phyloP scores from a whole-genome alignment of 2,113 vertebrate species.

The Hyla sarda region DNA sequence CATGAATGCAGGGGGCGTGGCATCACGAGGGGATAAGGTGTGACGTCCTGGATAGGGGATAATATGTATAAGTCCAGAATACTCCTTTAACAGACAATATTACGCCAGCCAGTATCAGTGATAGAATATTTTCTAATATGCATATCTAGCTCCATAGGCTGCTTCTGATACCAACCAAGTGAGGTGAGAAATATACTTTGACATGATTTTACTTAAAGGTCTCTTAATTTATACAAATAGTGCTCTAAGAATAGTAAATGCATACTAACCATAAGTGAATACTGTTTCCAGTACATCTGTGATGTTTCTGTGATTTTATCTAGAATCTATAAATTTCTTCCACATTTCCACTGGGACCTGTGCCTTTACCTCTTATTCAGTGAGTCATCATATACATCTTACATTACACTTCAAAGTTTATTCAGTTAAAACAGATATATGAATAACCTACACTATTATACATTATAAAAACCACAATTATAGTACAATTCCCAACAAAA shows the following conservation, averaged over 20 bases:
- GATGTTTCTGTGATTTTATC: slow-evolving; percentile 18
- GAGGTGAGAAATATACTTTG: neutral
- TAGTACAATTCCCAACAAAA: too few relatives aligned
- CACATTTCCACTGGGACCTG: neutral
- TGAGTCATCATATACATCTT: neutral
- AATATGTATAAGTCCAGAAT: too few relatives aligned
- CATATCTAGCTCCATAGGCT: neutral
- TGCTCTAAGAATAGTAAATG: neutral
- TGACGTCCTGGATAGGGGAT: too few relatives aligned
- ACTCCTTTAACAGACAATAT: neutral
- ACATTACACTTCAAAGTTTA: neutral
- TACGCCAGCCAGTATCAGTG: neutral
- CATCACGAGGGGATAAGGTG: too few relatives aligned
- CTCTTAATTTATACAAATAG: slow-evolving; percentile 5
- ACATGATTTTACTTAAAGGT: neutral
- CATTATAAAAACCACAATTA: too few relatives aligned
- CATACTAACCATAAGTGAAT: neutral
- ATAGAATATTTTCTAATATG: neutral
- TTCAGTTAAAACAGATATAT: neutral
- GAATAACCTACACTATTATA: neutral
- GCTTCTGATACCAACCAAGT: neutral
- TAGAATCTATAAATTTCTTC: slow-evolving; percentile 15
- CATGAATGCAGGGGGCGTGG: too few relatives aligned
- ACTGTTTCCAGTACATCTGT: slow-evolving; percentile 6
- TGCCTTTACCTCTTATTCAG: neutral